Evolutionary conservation across 2,888 invertebrate species (phyloP).

Genomic region (Elmis aenea): DNA sequence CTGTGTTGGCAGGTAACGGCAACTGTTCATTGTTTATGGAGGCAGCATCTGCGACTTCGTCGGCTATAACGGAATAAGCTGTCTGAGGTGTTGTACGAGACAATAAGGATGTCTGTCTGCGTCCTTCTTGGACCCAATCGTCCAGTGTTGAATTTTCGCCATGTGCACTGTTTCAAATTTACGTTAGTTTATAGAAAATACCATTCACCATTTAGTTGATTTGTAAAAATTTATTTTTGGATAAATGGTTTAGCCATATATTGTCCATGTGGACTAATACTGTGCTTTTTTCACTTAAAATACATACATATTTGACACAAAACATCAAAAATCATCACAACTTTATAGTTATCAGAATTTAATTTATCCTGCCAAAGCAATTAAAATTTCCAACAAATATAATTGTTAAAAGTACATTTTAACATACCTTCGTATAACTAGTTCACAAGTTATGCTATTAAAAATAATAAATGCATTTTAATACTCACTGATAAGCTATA

Average conservation of each 20-base stretch:
- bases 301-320: not conserved
- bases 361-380: too few relatives aligned
- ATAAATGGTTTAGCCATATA: too few relatives aligned
- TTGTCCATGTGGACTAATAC: not conserved
- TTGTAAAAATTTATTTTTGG: not conserved
- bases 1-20: slow-evolving; percentile 49
- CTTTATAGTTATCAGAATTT: too few relatives aligned
- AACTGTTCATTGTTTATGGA: slow-evolving; percentile 60
- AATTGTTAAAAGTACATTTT: too few relatives aligned
- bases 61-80: slow-evolving; percentile 76
- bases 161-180: too few relatives aligned
- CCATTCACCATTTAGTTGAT: not conserved
- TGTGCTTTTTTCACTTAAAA: not conserved
- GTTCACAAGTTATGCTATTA: too few relatives aligned
- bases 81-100: slow-evolving; percentile 82
- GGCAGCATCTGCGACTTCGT: slow-evolving; percentile 66
- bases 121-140: slow-evolving; percentile 83
- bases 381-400: too few relatives aligned
- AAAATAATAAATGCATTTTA: too few relatives aligned
- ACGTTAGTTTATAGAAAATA: too few relatives aligned
- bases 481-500: slow-evolving; percentile 84
- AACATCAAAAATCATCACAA: too few relatives aligned
- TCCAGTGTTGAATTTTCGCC: slow-evolving; percentile 62
- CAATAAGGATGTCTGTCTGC: slow-evolving; percentile 75
- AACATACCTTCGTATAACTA: too few relatives aligned